A percentile compares a stretch with the other conserved stretches of the same genome.
phyloP scores from a whole-genome alignment of 2,113 vertebrate species.

The Colinus virginianus region DNA sequence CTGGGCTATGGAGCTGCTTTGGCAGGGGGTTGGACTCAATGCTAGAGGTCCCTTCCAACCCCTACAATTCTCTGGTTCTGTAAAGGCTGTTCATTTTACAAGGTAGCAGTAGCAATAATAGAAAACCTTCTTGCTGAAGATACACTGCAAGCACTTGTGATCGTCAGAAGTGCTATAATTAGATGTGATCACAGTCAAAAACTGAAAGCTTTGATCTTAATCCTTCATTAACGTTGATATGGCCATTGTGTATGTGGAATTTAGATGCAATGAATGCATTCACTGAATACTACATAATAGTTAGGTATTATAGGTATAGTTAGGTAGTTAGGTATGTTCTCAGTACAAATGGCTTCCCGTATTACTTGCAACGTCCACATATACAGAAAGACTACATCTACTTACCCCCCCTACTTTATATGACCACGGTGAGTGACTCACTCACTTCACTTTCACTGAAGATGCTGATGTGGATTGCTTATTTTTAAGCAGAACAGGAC shows the following conservation, averaged over 20 bases:
- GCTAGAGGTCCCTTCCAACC: too few species aligned
- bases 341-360: not conserved
- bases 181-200: slow-evolving; percentile 11
- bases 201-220: slow-evolving; percentile 35
- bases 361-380: not conserved
- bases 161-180: slow-evolving; percentile 16
- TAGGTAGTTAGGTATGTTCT: too few species aligned
- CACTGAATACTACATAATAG: not conserved
- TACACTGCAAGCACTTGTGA: not conserved
- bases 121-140: not conserved
- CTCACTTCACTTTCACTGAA: not conserved
- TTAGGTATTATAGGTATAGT: too few species aligned
- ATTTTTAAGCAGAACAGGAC: not conserved
- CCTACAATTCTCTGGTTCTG: too few species aligned
- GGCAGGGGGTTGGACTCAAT: too few species aligned
- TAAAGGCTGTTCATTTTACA: not conserved
- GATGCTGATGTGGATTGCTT: not conserved
- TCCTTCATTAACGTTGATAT: not conserved
- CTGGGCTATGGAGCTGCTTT: too few species aligned
- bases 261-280: not conserved
- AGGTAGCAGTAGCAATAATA: not conserved
- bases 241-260: not conserved
- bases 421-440: not conserved
- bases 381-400: not conserved
- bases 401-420: not conserved